Evolutionary conservation across 2,113 vertebrate species (phyloP).

Genomic region (Dendropsophus ebraccatus): DNA sequence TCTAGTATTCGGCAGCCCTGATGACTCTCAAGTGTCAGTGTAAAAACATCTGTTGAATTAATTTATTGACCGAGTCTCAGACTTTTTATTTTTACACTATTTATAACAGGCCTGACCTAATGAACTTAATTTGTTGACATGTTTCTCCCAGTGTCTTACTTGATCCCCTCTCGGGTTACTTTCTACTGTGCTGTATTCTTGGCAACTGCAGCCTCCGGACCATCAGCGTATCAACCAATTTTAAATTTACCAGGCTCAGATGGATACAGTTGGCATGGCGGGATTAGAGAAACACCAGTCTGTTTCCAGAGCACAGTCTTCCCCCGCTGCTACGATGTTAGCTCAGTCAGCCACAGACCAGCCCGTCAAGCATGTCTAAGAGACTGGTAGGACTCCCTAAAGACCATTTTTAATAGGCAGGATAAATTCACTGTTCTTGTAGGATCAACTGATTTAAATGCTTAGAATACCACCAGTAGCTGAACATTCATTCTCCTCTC

Average conservation of each 20-base stretch:
- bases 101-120: slow-evolving; percentile 77
- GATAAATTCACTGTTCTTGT: slow-evolving; percentile 75
- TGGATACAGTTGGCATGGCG: slow-evolving; percentile 73
- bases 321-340: slow-evolving; percentile 69
- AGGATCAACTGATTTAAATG: slow-evolving; percentile 87
- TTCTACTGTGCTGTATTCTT: slow-evolving; percentile 74
- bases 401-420: slow-evolving; percentile 76
- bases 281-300: slow-evolving; percentile 77
- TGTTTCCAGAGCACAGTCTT: slow-evolving; percentile 72
- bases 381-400: slow-evolving; percentile 76
- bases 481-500: slow-evolving; percentile 68
- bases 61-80: slow-evolving; percentile 71
- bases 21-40: slow-evolving; percentile 61
- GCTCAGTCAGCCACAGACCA: slow-evolving; percentile 75
- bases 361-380: slow-evolving; percentile 76
- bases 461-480: slow-evolving; percentile 78
- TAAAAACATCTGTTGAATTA: slow-evolving; percentile 77
- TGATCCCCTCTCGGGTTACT: slow-evolving; percentile 73
- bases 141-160: slow-evolving; percentile 70
- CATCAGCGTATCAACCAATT: slow-evolving; percentile 69
- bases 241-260: slow-evolving; percentile 71
- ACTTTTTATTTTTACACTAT: slow-evolving; percentile 65
- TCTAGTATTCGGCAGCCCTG: slow-evolving; percentile 60
- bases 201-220: slow-evolving; percentile 73
- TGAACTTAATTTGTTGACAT: slow-evolving; percentile 81